Evolutionary conservation across 2,797 vertebrate species (phyloP), one percentile per base, ranked within the genome.

Genomic region (Periparus ater): DNA sequence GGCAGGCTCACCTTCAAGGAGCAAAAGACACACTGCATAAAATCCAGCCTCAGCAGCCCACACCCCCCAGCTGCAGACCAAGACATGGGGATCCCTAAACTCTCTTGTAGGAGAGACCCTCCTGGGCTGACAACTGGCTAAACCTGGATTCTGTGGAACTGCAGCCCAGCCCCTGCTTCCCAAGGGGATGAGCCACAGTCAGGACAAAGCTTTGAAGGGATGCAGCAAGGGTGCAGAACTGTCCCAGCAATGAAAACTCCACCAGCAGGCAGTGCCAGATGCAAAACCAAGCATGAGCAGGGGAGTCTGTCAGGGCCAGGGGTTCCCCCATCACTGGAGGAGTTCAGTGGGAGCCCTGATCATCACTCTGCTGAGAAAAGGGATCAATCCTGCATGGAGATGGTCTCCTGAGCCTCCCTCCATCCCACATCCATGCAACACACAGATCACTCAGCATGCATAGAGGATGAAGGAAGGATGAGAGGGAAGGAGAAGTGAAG

Each of bases 401-500:
- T 36, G 11, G 18, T 57, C 40, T 89, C 53, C 55, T 13, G 5
- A 85, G 40, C 34, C 44, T 89, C 71, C 63, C 74, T 67, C 42
- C 70, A 86, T 42, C 38, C 77, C 83, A 78, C 11, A 25, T 21
- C 55, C 95, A 87, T 90, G 91, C 94, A 91, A 90, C 93, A 96
- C 94, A 96, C 85, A 0, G 54, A 86, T 82, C 96, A 95, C 82
- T 84, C 94, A 32, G 85, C 95, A 96, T 96, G 96, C 96, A 86
- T 1, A 73, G 21, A 44, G 60, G 27, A 79, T 30, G 29, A 51
- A 91, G 30, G 13, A 45, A 51, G 27, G 34, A 50, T 73, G 44
- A 57, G 62, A 19, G n/a, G 26, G 29, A 57, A 73, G 22, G 21
- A 83, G 26, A 9, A 5, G 70, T 74, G 47, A 47, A 22, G 18